Evolutionary conservation across 2,888 invertebrate genomes (phyloP), one percentile per base, ranked within the genome.

Genomic region (Strigamia transsilvanica): DNA sequence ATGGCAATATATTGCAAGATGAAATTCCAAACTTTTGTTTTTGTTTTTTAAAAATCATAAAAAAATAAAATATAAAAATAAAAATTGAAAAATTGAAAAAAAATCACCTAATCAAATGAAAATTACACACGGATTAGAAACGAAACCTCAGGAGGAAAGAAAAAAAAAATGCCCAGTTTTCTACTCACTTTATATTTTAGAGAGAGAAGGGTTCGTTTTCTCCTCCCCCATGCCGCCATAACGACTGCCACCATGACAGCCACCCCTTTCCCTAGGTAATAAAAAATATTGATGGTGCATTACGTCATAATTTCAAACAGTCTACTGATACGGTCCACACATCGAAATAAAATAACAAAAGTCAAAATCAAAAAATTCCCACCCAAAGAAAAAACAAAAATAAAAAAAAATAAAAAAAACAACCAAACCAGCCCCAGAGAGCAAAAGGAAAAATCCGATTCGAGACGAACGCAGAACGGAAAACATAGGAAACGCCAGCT

Each of bases 181-280:
- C 61, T 21, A 61, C 18, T 61, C n/a, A 15, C 3, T 61, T 9
- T 18, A 9, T 9, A 21, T 9, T 18, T 61, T 18, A 15, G 61
- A 61, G 61, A 61, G 21, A 61, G 61, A 61, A 61, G 61, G 61
- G 61, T 61, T 61, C 61, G 61, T 61, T 61, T 61, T n/a, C 61
- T 61, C 61, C 61, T 61, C 61, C 61, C 51, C 61, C 61, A 61
- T 18, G 61, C 61, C 61, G 61, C 61, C 61, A 61, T 61, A 61
- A 61, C 61, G 61, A 61, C 61, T 61, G 61, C 61, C 61, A 61
- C 61, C 61, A 61, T 61, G 61, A 61, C 61, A 61, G 61, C 61
- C 61, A 61, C 61, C 61, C 51, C 61, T 61, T 61, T 61, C 61
- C 61, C 61, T 61, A 61, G 61, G 61, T 61, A 61, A 61, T 61